Conservation (phyloP, 1,140 invertebrate genomes). For the Aphelinus certus region DNA sequence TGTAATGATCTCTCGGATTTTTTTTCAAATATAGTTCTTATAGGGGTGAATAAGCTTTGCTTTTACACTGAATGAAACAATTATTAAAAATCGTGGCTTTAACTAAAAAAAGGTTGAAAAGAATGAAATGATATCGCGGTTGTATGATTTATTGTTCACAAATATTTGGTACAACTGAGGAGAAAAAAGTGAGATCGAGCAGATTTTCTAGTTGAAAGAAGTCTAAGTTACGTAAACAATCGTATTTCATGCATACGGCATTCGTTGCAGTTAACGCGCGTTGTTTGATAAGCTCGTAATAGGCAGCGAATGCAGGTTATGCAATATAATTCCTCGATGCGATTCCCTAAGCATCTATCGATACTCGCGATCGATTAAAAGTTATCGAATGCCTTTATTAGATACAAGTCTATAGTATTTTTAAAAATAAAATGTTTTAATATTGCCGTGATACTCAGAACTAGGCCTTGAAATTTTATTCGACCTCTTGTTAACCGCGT, state of each 20-base stretch:
- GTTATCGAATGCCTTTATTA: conserved; percentile 27
- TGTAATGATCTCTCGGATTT: neutral
- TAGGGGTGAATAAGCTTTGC: conserved; percentile 1
- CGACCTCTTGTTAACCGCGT: conserved; percentile 17
- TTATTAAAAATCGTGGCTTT: conserved; percentile 8
- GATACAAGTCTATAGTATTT: conserved; percentile 30
- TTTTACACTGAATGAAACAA: conserved; percentile 26
- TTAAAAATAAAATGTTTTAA: conserved; percentile 15
- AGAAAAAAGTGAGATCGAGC: conserved; percentile 18
- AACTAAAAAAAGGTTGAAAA: conserved; percentile 8
- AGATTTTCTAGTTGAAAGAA: conserved; percentile 21
- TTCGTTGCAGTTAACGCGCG: conserved; percentile 5
- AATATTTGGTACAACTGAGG: conserved; percentile 24
- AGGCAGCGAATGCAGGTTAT: conserved; percentile 14
- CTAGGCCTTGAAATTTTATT: conserved; percentile 27
- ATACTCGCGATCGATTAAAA: conserved; percentile 27
- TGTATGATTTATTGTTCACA: conserved; percentile 25
- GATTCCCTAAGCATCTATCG: conserved; percentile 37
- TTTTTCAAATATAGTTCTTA: conserved; percentile 11
- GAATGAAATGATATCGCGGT: conserved; percentile 22
- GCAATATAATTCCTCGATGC: conserved; percentile 33
- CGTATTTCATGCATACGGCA: conserved; percentile 7
- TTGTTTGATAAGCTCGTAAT: conserved; percentile 16
- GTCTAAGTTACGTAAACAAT: conserved; percentile 21
- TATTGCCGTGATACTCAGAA: conserved; percentile 21